Conservation (phyloP, 2,888 invertebrate species). For the Lochmaea capreae region DNA sequence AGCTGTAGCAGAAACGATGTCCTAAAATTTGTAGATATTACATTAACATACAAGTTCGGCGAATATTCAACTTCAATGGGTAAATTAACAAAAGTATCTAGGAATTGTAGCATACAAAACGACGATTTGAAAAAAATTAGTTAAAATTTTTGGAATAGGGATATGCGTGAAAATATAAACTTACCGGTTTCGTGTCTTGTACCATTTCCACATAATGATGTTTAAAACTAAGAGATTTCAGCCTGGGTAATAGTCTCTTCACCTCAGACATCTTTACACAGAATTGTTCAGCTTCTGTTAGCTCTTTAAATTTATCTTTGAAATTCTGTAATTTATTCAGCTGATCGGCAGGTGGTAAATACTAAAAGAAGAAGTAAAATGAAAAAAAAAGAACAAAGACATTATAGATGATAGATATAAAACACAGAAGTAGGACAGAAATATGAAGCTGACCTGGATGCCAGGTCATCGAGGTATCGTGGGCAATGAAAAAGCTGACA, state of each 20-base stretch:
- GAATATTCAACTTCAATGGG: neutral
- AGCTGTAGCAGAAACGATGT: conserved; percentile 93
- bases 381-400: neutral
- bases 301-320: conserved; percentile 80
- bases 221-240: conserved; percentile 91
- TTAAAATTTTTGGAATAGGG: conserved; percentile 8
- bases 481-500: too few species aligned
- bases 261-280: conserved; percentile 90
- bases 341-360: conserved; percentile 92
- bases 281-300: conserved; percentile 96
- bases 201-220: conserved; percentile 89
- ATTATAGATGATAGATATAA: too few species aligned
- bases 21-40: conserved; percentile 66
- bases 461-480: too few species aligned
- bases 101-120: too few species aligned
- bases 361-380: conserved; percentile 66
- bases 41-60: too few species aligned
- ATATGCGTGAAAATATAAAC: conserved; percentile 55
- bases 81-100: too few species aligned
- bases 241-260: conserved; percentile 85
- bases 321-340: conserved; percentile 85
- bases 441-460: too few species aligned
- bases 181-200: conserved; percentile 86
- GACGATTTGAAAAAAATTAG: too few species aligned
- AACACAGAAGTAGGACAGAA: too few species aligned